Percentiles rank a stretch among this genome's conserved stretches.
These are phyloP conservation scores for Cossypha caffra DNA, from an alignment of 2,797 vertebrate species.

Conservation along the genomic window DNA sequence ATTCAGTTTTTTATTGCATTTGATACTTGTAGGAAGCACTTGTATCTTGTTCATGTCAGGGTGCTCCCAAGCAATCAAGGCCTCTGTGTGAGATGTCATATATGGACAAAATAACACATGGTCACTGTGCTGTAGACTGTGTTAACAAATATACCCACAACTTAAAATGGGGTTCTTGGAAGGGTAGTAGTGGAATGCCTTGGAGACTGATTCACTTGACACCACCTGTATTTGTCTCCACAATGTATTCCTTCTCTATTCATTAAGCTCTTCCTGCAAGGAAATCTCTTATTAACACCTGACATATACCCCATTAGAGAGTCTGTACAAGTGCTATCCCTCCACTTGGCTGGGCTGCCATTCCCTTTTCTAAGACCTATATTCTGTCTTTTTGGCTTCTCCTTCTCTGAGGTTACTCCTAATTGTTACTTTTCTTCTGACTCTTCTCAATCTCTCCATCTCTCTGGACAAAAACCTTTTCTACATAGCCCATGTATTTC, in stretches of 20 bases:
- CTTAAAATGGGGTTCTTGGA: background rate
- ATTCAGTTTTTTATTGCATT: background rate
- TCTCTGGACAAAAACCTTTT: background rate
- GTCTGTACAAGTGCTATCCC: background rate
- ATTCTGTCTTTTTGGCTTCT: background rate
- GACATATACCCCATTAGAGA: background rate
- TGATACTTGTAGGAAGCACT: background rate
- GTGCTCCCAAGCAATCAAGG: background rate
- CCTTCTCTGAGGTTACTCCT: background rate
- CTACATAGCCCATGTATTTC: background rate
- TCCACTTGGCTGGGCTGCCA: background rate
- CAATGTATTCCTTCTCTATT: background rate
- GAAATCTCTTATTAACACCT: background rate
- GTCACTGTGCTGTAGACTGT: background rate
- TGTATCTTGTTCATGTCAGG: fast-evolving
- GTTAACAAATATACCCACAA: background rate
- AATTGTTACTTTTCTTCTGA: background rate
- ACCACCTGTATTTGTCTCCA: background rate
- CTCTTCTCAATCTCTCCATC: background rate
- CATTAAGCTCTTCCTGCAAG: background rate
- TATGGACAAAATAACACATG: background rate
- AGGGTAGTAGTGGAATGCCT: background rate
- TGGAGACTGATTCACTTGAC: background rate
- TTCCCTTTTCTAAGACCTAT: background rate
- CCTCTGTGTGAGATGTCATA: background rate